These are phyloP conservation scores for Xestia sexstrigata DNA, from an alignment of 2,888 invertebrate species.

Conservation along the genomic window DNA sequence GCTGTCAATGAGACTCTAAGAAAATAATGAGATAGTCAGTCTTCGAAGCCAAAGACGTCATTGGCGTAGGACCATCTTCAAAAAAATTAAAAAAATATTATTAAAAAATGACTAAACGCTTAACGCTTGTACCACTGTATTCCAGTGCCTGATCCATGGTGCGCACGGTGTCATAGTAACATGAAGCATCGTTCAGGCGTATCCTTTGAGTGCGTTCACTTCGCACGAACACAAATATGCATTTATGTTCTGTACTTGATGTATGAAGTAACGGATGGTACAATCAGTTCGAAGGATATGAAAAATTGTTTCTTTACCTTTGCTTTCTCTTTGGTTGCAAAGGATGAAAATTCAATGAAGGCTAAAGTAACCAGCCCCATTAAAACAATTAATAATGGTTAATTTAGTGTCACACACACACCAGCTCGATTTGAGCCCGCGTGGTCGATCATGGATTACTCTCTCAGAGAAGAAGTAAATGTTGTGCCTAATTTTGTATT, in stretches of 20 bases:
- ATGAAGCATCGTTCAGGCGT: constrained; percentile 75
- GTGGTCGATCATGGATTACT: too few species aligned
- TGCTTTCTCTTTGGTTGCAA: background rate
- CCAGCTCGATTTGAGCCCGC: too few species aligned
- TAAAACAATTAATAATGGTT: too few species aligned
- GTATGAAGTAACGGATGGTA: background rate
- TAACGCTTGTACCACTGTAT: constrained; percentile 57
- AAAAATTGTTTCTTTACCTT: background rate
- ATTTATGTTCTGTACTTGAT: background rate
- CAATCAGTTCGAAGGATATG: background rate
- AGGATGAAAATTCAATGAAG: background rate
- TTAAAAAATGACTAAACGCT: accelerated
- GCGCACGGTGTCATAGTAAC: constrained; percentile 75
- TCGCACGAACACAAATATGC: constrained; percentile 58
- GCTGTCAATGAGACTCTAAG: too few species aligned
- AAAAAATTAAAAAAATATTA: background rate
- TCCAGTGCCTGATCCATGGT: constrained; percentile 69
- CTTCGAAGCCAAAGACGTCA: background rate
- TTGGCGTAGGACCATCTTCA: background rate
- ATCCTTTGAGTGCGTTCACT: constrained; percentile 80
- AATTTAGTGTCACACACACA: too few species aligned
- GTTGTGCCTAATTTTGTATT: too few species aligned
- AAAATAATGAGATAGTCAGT: background rate
- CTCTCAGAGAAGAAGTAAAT: too few species aligned
- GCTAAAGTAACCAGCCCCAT: too few species aligned